A percentile compares a stretch with the other conserved stretches of the same genome.
phyloP scores from a whole-genome alignment of 2,888 invertebrate species.

The Allygus modestus region DNA sequence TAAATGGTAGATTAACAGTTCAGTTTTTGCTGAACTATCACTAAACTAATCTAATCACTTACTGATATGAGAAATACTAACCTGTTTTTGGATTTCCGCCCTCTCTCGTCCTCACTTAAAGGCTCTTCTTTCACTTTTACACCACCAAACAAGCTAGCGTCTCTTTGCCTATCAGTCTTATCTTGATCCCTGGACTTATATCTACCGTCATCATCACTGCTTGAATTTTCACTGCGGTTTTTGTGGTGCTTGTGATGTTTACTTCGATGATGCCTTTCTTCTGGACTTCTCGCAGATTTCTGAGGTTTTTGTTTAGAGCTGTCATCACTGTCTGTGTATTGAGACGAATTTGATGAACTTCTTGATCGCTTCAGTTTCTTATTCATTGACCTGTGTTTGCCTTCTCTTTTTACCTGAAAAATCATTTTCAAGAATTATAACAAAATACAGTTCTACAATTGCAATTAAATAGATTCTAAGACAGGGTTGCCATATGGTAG shows the following conservation, averaged over 20 bases:
- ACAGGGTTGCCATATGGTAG: no score
- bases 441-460: no score
- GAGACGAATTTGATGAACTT: constrained; percentile 30
- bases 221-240: not conserved
- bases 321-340: constrained; percentile 15
- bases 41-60: no score
- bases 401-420: not conserved
- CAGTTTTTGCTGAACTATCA: no score
- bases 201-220: constrained; percentile 20
- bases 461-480: no score
- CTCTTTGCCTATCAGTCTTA: not conserved
- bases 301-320: constrained; percentile 3
- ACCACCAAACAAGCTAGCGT: not conserved
- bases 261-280: constrained; percentile 10
- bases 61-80: not conserved
- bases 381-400: not conserved
- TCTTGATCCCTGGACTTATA: not conserved
- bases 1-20: no score
- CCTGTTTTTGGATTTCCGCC: constrained; percentile 20
- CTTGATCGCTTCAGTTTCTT: constrained; percentile 35
- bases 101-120: constrained; percentile 59
- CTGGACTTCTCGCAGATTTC: constrained; percentile 4
- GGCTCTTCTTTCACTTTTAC: constrained; percentile 61
- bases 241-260: constrained; percentile 25
- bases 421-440: no score